Percentiles rank a stretch among this genome's conserved stretches.
Evolutionary conservation across 2,113 vertebrate genomes (phyloP).

Genomic region (Prionailurus bengalensis): DNA sequence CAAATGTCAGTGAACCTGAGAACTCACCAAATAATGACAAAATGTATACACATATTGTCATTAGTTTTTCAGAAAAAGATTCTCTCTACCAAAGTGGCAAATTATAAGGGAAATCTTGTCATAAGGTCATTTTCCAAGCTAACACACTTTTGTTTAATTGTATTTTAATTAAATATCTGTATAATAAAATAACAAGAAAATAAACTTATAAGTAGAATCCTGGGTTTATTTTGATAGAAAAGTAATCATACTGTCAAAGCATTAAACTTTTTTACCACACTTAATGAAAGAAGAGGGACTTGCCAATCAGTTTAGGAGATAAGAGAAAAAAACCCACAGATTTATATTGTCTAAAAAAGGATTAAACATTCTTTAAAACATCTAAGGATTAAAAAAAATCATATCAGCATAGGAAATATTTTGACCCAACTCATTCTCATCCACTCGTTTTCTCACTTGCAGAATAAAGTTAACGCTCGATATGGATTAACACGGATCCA

Average conservation of each 20-base stretch:
- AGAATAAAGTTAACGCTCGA: neutral
- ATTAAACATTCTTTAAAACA: neutral
- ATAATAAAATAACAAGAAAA: neutral
- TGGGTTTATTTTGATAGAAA: neutral
- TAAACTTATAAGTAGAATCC: neutral
- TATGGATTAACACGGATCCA: neutral
- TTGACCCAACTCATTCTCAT: neutral
- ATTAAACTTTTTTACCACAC: neutral
- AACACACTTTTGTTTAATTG: neutral
- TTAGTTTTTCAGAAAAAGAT: neutral
- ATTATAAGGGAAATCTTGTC: neutral
- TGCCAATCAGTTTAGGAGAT: neutral
- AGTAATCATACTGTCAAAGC: neutral
- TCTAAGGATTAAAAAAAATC: neutral
- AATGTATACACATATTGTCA: neutral
- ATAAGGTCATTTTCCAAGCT: neutral
- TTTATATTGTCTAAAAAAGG: neutral
- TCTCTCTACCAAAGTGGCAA: neutral
- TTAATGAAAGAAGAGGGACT: neutral
- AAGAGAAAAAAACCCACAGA: neutral
- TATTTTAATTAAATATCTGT: neutral
- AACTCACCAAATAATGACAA: neutral
- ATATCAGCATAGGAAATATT: neutral
- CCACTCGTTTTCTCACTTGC: neutral
- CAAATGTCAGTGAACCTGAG: neutral